phyloP scores from a whole-genome alignment of 1,140 invertebrate species.

The Eufriesea mexicana region DNA sequence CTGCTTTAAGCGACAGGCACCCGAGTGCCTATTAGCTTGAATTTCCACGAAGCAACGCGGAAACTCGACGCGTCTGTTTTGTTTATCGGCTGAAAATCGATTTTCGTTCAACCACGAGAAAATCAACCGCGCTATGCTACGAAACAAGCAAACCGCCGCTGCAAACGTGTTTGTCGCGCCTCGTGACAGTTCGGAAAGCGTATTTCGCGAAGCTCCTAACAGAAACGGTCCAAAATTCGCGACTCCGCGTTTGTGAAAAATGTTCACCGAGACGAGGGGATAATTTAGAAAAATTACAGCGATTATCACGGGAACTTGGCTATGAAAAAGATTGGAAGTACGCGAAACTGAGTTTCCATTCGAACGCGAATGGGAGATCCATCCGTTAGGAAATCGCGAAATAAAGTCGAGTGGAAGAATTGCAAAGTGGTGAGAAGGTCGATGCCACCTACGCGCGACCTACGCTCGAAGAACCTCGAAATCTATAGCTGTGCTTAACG shows the following conservation, averaged over 20 bases:
- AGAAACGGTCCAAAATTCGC: too few species aligned
- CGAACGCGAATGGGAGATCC: background rate
- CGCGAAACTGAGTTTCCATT: background rate
- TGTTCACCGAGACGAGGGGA: too few species aligned
- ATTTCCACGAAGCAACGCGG: background rate
- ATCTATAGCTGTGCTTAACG: background rate
- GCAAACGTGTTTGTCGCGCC: background rate
- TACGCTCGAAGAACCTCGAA: background rate
- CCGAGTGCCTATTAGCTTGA: background rate
- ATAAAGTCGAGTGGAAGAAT: background rate
- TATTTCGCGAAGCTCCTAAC: too few species aligned
- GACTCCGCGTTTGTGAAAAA: too few species aligned
- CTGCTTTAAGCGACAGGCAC: background rate
- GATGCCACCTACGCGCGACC: background rate
- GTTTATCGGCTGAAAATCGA: background rate
- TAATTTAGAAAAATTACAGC: too few species aligned
- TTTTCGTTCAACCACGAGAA: background rate
- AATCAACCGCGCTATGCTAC: too few species aligned
- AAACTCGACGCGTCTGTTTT: background rate
- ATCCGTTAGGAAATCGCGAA: background rate
- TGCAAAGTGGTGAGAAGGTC: rapidly evolving
- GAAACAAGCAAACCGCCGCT: background rate
- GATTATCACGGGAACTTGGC: too few species aligned
- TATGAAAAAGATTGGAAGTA: too few species aligned
- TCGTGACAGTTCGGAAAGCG: too few species aligned